Percentiles rank a stretch among this genome's conserved stretches.
Conservation (phyloP, 1,140 invertebrate genomes). For the Oedothorax gibbosus region DNA sequence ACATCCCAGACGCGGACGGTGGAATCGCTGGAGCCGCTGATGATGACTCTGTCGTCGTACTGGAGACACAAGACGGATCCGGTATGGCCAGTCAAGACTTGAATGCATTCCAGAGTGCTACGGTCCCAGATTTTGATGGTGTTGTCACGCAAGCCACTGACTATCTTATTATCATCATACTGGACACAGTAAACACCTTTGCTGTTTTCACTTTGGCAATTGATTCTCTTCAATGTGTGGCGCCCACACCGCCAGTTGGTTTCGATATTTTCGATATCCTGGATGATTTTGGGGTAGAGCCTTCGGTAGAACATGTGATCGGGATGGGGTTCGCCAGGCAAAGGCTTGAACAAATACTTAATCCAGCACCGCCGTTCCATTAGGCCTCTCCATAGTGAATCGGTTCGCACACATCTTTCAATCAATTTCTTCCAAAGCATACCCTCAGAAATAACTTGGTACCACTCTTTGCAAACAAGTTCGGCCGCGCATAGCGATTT, state of each 20-base stretch:
- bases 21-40: slow-evolving; percentile 97
- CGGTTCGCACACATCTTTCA: slow-evolving; percentile 89
- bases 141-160: slow-evolving; percentile 97
- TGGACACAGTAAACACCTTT: slow-evolving; percentile 99
- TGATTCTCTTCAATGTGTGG: slow-evolving; percentile 96
- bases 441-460: slow-evolving; percentile 96
- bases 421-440: slow-evolving; percentile 98
- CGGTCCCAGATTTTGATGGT: slow-evolving; percentile 99
- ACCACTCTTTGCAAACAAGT: slow-evolving; percentile 98
- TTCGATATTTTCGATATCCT: slow-evolving; percentile 90
- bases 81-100: slow-evolving; percentile 95
- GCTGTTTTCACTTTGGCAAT: slow-evolving; percentile 92
- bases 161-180: slow-evolving; percentile 99
- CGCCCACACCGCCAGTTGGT: slow-evolving; percentile 97
- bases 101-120: slow-evolving; percentile 85
- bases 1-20: slow-evolving; percentile 83
- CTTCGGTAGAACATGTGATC: slow-evolving; percentile 95
- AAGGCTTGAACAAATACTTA: slow-evolving; percentile 93
- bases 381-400: slow-evolving; percentile 95
- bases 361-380: slow-evolving; percentile 96
- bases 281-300: slow-evolving; percentile 95
- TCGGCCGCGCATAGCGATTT: slow-evolving; percentile 94
- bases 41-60: slow-evolving; percentile 99
- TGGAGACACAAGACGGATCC: slow-evolving; percentile 98
- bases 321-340: slow-evolving; percentile 89